Conservation (phyloP, 1,140 invertebrate species). For the Physella acuta region DNA sequence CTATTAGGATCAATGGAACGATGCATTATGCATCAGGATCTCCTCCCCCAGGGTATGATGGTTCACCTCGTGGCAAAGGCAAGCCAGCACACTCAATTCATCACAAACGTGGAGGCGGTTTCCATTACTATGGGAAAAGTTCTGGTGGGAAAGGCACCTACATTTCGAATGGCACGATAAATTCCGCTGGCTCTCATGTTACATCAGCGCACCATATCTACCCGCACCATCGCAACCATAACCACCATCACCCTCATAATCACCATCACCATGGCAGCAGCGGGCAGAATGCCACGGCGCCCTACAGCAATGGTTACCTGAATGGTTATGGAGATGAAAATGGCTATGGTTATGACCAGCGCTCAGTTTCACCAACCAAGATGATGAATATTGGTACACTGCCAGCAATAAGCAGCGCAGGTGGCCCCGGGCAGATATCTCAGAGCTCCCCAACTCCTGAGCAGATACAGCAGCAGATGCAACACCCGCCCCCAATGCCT, state of each 20-base stretch:
- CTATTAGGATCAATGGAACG: conserved; percentile 21
- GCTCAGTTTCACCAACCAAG: conserved; percentile 15
- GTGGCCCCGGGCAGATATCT: conserved; percentile 5
- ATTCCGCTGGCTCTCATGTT: background rate
- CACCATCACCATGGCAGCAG: conserved; percentile 6
- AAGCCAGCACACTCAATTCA: conserved; percentile 6
- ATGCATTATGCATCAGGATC: conserved; percentile 19
- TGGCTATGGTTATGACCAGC: conserved; percentile 18
- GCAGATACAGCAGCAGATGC: conserved; percentile 27
- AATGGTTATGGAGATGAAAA: conserved; percentile 21
- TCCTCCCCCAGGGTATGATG: conserved; percentile 10
- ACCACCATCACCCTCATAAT: conserved; percentile 16
- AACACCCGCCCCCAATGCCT: conserved; percentile 20
- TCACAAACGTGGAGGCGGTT: conserved; percentile 12
- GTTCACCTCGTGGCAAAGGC: conserved; percentile 17
- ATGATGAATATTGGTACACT: conserved; percentile 1
- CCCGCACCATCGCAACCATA: conserved; percentile 3
- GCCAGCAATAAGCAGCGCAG: background rate
- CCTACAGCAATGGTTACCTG: conserved; percentile 24
- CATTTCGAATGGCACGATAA: conserved; percentile 8
- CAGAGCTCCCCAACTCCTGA: conserved; percentile 23
- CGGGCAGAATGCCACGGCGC: background rate
- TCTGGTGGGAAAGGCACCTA: conserved; percentile 19
- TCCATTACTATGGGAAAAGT: conserved; percentile 25
- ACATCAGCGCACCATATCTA: conserved; percentile 3